Base-by-base conservation (phyloP, 2,888 invertebrate species). In the Acanthoscelides obtectus region DNA sequence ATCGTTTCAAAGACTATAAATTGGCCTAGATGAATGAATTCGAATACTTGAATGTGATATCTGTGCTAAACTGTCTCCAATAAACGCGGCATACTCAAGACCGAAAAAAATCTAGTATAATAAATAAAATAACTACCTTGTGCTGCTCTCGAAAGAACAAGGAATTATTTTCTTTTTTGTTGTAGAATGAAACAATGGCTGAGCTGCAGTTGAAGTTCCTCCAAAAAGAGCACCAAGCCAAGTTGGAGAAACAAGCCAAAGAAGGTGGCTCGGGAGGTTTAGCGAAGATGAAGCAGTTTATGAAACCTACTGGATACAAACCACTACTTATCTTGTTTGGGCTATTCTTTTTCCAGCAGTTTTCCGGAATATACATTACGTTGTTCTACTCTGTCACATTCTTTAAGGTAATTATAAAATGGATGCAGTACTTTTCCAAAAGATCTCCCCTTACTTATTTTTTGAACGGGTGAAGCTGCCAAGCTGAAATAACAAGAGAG, bases 301-400 rank as follows among this genome's bases (percentile, higher is more conserved):
- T 86, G 12, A 87, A 87, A 77, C 89, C 89, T 0, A 89, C 89
- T 0, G 89, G 89, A 17, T 89, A 88, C 83, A 90, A 90, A 78
- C 90, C 90, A 0, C 79, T 90, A 77, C 73, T 87, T 8, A 86
- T 90, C 68, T 84, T 90, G 19, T 85, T 88, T 72, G 84, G 87
- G 12, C 81, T 90, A 19, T 90, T 90, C 80, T 83, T 87, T 67
- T 88, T 89, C 77, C 90, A 90, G 80, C 89, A 90, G 77, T 89
- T 88, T 75, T 87, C 88, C 22, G 90, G 90, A 65, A 89, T 90
- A 75, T 90, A 90, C 77, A 88, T 89, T 6, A 89, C 89, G 0
- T 83, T 90, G 0, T 90, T 90, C 81, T 90, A 89, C 79, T 89
- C 90, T 0, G 88, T 90, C 22, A 87, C 87, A 19, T 89, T 89